These are phyloP conservation scores for Stichodactyla mertensii DNA, from an alignment of 64 coral and sea anemone genomes.

Conservation along the genomic window DNA sequence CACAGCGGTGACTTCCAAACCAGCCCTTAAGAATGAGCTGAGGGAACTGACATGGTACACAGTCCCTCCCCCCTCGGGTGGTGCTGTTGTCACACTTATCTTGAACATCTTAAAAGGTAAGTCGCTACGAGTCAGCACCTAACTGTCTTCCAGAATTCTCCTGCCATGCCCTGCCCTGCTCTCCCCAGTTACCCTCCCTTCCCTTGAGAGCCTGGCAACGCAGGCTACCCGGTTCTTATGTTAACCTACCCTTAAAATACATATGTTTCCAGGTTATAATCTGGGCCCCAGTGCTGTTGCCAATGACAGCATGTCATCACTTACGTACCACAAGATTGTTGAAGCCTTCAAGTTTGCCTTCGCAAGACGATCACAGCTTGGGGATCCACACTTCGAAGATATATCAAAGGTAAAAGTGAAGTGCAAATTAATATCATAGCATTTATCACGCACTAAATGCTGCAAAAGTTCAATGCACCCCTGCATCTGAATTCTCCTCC, in stretches of 20 bases:
- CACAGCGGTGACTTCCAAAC: not conserved
- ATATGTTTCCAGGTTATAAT: conserved; percentile 55
- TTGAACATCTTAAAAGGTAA: conserved; percentile 84
- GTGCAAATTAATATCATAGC: no score
- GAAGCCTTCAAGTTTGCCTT: conserved; percentile 82
- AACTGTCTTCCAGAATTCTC: not conserved
- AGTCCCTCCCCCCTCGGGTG: conserved; percentile 59
- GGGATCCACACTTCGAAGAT: conserved; percentile 35
- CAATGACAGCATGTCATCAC: conserved; percentile 37
- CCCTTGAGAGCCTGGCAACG: not conserved
- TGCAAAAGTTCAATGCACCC: no score
- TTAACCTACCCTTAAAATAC: not conserved
- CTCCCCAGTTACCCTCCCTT: not conserved
- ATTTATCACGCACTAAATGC: no score
- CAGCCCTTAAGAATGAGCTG: conserved; percentile 26
- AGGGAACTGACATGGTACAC: conserved; percentile 23
- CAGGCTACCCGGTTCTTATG: not conserved
- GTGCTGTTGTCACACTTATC: conserved; percentile 61
- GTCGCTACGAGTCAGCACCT: no score
- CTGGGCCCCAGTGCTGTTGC: conserved; percentile 27
- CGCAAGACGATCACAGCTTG: conserved; percentile 47
- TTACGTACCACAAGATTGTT: conserved; percentile 64
- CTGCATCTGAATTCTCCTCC: no score
- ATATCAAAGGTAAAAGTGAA: not conserved
- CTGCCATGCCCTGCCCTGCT: not conserved